Percentiles rank a stretch among this genome's conserved stretches.
Evolutionary conservation across 2,888 invertebrate genomes (phyloP).

Genomic region (Smittia aterrima): DNA sequence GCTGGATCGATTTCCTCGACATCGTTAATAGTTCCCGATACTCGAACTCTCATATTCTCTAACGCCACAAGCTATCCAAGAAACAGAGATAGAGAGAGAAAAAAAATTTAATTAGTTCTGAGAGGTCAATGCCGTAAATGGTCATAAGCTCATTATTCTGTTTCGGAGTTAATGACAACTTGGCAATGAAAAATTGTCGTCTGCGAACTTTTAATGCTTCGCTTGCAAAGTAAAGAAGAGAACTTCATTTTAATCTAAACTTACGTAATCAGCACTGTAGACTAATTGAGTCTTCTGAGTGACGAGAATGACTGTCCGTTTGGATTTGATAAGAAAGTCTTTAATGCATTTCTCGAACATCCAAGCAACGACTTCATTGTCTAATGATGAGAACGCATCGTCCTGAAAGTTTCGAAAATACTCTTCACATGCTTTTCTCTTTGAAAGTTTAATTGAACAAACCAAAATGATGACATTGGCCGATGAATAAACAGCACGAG

Average conservation of each 20-base stretch:
- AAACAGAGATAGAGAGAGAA: no score
- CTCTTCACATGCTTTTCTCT: not conserved
- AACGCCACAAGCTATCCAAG: conserved; percentile 66
- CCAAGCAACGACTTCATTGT: conserved; percentile 72
- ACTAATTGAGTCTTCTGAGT: conserved; percentile 75
- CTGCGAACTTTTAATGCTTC: no score
- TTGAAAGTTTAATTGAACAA: conserved; percentile 42
- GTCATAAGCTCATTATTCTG: not conserved
- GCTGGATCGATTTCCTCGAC: conserved; percentile 58
- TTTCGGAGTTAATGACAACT: not conserved
- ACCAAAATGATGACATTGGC: conserved; percentile 72
- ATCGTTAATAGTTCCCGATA: conserved; percentile 60
- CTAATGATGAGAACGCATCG: conserved; percentile 77
- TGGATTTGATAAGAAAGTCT: conserved; percentile 63
- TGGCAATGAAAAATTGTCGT: not conserved
- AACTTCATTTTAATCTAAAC: conserved; percentile 43
- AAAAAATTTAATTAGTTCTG: no score
- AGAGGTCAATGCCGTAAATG: not conserved
- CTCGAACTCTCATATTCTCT: conserved; percentile 67
- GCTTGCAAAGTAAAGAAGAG: no score
- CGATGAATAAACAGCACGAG: conserved; percentile 75
- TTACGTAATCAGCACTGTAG: conserved; percentile 68
- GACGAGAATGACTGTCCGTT: conserved; percentile 70
- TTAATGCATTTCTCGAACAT: conserved; percentile 72
- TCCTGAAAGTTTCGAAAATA: conserved; percentile 58